Conservation (phyloP, 2,797 vertebrate species). For the Enteromius unitaeniatus region DNA sequence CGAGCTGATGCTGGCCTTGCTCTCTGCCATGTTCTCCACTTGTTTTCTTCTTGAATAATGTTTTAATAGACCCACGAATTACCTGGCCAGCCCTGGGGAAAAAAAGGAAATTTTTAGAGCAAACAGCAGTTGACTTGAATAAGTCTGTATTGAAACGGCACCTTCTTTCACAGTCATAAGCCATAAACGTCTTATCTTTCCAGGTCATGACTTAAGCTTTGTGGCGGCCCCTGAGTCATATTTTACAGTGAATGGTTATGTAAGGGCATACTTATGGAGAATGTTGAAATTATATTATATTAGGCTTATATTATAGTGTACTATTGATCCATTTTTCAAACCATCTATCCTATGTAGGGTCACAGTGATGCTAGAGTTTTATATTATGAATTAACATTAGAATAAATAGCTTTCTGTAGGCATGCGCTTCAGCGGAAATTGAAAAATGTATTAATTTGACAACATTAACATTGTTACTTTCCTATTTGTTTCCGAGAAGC, state of each 20-base stretch:
- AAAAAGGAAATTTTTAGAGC: background rate
- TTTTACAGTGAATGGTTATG: constrained; percentile 12
- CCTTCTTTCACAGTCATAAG: constrained; percentile 25
- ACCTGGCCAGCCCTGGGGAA: background rate
- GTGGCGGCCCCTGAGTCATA: background rate
- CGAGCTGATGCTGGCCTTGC: constrained; percentile 66
- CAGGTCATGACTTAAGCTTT: background rate
- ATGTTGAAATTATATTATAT: background rate
- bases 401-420: background rate
- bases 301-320: background rate
- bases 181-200: constrained; percentile 40
- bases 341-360: background rate
- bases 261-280: background rate
- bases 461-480: background rate
- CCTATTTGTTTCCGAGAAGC: background rate
- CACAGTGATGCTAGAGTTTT: background rate
- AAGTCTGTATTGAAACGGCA: constrained; percentile 8
- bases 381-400: background rate
- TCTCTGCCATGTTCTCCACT: constrained; percentile 47
- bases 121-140: background rate
- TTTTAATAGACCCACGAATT: background rate
- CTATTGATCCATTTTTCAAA: background rate
- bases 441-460: background rate
- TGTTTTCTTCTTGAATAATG: constrained; percentile 4
- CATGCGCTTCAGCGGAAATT: background rate